phyloP scores from a whole-genome alignment of 1,140 invertebrate genomes.

The Anagrus nilaparvatae region DNA sequence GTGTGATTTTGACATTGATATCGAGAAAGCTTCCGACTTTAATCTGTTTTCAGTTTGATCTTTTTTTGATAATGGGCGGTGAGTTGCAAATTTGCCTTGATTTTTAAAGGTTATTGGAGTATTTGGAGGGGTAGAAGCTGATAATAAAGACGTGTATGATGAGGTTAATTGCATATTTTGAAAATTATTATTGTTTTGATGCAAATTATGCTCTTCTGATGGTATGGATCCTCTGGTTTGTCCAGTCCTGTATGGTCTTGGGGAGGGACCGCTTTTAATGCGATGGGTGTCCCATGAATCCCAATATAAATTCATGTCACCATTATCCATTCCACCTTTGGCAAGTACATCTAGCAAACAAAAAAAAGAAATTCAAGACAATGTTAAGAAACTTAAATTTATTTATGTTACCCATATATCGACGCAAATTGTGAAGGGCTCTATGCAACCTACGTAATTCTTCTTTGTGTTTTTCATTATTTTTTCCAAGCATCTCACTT shows the following conservation, averaged over 20 bases:
- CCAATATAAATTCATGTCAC: constrained; percentile 72
- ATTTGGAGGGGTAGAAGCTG: constrained; percentile 46
- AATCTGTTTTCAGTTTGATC: constrained; percentile 49
- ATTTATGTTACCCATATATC: constrained; percentile 61
- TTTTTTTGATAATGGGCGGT: constrained; percentile 65
- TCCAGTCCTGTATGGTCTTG: constrained; percentile 45
- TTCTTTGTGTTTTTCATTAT: constrained; percentile 57
- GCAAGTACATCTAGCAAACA: constrained; percentile 48
- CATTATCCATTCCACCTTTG: constrained; percentile 48
- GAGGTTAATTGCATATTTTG: constrained; percentile 34
- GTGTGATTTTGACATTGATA: constrained; percentile 85
- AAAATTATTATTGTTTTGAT: constrained; percentile 38
- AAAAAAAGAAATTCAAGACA: neutral
- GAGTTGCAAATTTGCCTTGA: constrained; percentile 62
- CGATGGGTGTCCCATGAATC: constrained; percentile 77
- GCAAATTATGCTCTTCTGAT: constrained; percentile 48
- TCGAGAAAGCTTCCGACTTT: constrained; percentile 49
- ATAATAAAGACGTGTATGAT: constrained; percentile 34
- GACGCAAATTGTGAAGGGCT: constrained; percentile 75
- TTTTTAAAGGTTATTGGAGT: constrained; percentile 44
- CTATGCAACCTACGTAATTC: constrained; percentile 67
- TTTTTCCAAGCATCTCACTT: constrained; percentile 55
- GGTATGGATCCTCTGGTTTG: constrained; percentile 47
- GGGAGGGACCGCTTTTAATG: constrained; percentile 46
- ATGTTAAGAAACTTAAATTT: constrained; percentile 1